These are phyloP conservation scores for Cephus sareptanus DNA, from an alignment of 2,888 invertebrate genomes.

Conservation along the genomic window DNA sequence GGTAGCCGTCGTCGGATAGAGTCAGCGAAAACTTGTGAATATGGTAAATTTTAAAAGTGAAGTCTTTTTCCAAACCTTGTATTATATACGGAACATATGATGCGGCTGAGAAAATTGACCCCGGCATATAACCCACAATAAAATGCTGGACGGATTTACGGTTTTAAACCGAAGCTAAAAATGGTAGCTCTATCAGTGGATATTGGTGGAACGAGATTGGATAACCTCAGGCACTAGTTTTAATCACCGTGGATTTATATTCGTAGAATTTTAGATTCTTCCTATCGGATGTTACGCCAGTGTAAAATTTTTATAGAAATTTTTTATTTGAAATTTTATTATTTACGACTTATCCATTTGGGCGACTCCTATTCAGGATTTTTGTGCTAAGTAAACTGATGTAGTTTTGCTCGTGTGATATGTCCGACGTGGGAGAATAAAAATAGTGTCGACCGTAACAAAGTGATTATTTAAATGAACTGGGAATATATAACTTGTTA, in stretches of 20 bases:
- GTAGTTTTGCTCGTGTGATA: background rate
- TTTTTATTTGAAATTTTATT: background rate
- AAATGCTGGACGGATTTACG: background rate
- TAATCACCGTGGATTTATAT: conserved; percentile 21
- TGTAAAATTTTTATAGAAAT: background rate
- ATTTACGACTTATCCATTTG: background rate
- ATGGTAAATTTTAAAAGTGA: background rate
- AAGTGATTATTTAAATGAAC: conserved; percentile 1
- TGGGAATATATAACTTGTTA: background rate
- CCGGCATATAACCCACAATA: background rate
- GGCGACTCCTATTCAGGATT: background rate
- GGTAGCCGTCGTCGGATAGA: too few relatives aligned
- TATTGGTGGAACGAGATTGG: conserved; percentile 18
- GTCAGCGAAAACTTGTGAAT: too few relatives aligned
- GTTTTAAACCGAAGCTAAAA: background rate
- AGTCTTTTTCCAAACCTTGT: background rate
- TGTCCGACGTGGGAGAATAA: background rate
- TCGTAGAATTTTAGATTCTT: conserved; percentile 3
- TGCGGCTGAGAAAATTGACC: background rate
- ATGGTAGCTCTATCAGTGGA: background rate
- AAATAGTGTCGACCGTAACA: background rate
- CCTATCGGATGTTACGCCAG: background rate
- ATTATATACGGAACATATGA: background rate
- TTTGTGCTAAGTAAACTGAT: background rate
- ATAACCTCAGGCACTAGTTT: conserved; percentile 6